A percentile compares a stretch with the other conserved stretches of the same genome.
Evolutionary conservation across 2,797 vertebrate genomes (phyloP).

Genomic region (Sebastes minor): DNA sequence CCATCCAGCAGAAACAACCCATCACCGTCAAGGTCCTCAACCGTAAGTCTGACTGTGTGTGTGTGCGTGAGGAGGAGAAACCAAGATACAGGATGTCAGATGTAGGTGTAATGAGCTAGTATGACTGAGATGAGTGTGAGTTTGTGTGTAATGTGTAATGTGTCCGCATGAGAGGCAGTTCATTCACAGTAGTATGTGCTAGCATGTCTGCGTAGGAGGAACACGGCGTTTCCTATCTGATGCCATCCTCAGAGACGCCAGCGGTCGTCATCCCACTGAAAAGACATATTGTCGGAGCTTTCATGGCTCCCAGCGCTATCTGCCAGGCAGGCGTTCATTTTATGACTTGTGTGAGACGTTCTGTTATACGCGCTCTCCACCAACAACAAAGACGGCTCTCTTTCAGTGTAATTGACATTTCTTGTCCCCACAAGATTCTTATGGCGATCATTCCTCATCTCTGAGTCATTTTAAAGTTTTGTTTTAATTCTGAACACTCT

Average conservation of each 20-base stretch:
- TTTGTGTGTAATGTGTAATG: slow-evolving; percentile 4
- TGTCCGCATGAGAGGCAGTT: not conserved
- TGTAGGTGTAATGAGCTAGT: slow-evolving; percentile 5
- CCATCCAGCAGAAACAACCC: slow-evolving; percentile 99
- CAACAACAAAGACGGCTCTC: slow-evolving; percentile 65
- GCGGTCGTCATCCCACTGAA: slow-evolving; percentile 57
- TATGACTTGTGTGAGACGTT: slow-evolving; percentile 43
- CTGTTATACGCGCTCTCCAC: slow-evolving; percentile 17
- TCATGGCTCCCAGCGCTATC: slow-evolving; percentile 22
- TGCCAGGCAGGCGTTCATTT: slow-evolving; percentile 47
- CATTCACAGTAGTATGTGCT: slow-evolving; percentile 17
- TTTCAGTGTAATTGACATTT: slow-evolving; percentile 11
- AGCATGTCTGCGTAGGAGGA: slow-evolving; percentile 55
- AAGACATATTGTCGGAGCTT: slow-evolving; percentile 70
- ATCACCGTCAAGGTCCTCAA: slow-evolving; percentile 93
- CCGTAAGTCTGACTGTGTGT: slow-evolving; percentile 84
- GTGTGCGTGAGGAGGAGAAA: not conserved
- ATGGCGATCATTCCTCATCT: slow-evolving; percentile 6
- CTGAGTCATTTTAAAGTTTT: slow-evolving; percentile 2
- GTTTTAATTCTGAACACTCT: slow-evolving; percentile 35
- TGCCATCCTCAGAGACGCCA: slow-evolving; percentile 58
- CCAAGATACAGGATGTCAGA: not conserved
- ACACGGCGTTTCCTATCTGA: slow-evolving; percentile 60
- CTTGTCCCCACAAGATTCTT: not conserved
- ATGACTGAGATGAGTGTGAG: not conserved